Evolutionary conservation across 2,797 vertebrate genomes (phyloP).

Genomic region (Semotilus atromaculatus): DNA sequence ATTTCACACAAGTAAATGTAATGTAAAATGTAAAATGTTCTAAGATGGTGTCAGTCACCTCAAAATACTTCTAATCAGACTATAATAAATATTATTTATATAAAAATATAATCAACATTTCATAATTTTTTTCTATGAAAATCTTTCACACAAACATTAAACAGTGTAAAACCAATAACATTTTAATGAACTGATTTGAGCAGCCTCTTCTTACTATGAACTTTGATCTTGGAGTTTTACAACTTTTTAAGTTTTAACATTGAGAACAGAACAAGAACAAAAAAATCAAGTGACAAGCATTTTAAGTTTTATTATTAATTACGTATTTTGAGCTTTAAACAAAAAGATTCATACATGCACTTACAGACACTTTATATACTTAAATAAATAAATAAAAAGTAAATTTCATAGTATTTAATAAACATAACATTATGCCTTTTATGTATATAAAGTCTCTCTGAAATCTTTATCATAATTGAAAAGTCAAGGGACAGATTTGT

Average conservation of each 20-base stretch:
- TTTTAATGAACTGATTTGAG: neutral
- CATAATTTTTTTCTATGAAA: neutral
- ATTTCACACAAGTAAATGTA: neutral
- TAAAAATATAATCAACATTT: neutral
- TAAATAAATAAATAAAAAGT: neutral
- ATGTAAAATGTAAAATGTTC: neutral
- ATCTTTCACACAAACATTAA: neutral
- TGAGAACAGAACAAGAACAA: neutral
- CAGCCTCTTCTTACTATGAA: neutral
- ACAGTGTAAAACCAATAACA: neutral
- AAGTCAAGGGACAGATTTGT: neutral
- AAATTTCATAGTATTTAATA: neutral
- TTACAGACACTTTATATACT: neutral
- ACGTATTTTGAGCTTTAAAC: neutral
- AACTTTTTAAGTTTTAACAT: neutral
- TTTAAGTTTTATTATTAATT: neutral
- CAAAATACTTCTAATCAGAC: neutral
- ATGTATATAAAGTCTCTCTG: neutral
- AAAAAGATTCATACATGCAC: neutral
- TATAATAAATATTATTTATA: neutral
- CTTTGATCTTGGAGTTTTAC: neutral
- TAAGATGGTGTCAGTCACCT: neutral
- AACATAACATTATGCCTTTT: neutral
- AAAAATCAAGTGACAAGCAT: neutral
- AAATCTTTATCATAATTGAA: neutral